Evolutionary conservation across 1,140 invertebrate genomes (phyloP), one percentile per base, ranked within the genome.

Genomic region (Aleiodes sp.): DNA sequence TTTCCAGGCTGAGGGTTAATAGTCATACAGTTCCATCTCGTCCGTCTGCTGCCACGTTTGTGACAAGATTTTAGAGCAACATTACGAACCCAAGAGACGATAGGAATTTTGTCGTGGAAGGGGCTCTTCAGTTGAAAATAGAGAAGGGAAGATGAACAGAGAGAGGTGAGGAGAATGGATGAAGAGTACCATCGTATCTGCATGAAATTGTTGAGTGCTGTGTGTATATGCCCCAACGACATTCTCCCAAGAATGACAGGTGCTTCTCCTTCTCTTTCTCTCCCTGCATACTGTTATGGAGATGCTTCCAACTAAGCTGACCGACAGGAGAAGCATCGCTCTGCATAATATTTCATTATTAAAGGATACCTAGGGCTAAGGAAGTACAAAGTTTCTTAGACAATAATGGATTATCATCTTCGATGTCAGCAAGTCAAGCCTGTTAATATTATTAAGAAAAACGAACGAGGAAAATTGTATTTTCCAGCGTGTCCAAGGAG

Each of bases 21-120:
- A 56, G 71, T 61, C 68, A 70, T 74, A 74, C 72, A 74, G 70
- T 78, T 64, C 65, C 68, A 76, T 74, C 70, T 74, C 70, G 72
- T 71, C 70, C 69, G 72, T 72, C 68, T 75, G 69, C 65, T 63
- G 70, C 72, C 73, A 74, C 71, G 70, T 75, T 73, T 78, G 73
- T 75, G 75, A 78, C 76, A 75, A 78, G 72, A 76, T 78, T 75
- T 74, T 65, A 59, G 66, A 76, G 70, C 12, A 41, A 62, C 56
- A 14, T 14, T 1, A 4, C n/a, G n/a, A 21, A 9, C 29, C 35
- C 26, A 31, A 56, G 63, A 33, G 60, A 14, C 16, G 16, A 10
- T 4, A 26, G 39, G 31, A 62, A 33, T 24, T 33, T 16, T 21
- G 10, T 14, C 39, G n/a, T 64, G 41, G 59, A 73, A 24, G 46